These are phyloP conservation scores for Nudaria mundana DNA, from an alignment of 2,888 invertebrate species.

Conservation along the genomic window DNA sequence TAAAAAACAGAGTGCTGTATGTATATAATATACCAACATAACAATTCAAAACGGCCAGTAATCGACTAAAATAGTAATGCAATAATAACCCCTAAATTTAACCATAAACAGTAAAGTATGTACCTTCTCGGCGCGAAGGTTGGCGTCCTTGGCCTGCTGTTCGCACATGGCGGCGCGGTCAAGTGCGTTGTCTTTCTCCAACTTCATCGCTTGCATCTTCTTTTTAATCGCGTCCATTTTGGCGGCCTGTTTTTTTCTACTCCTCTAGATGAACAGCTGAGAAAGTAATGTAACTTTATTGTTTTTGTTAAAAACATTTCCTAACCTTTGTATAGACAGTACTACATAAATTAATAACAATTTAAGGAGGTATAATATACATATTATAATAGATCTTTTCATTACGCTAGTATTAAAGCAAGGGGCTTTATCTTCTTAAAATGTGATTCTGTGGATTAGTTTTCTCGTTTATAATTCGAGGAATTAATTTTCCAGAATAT, in stretches of 20 bases:
- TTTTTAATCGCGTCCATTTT: constrained; percentile 99
- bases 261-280: constrained; percentile 65
- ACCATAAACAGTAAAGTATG: constrained; percentile 31
- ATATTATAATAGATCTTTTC: no score
- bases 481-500: no score
- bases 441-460: no score
- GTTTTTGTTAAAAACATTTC: no score
- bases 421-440: no score
- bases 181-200: constrained; percentile 99
- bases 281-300: constrained; percentile 14
- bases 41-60: not conserved
- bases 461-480: no score
- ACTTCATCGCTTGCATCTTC: constrained; percentile 99
- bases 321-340: no score
- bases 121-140: constrained; percentile 92
- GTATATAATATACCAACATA: no score
- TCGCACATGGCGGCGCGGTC: constrained; percentile 99
- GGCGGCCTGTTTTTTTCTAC: constrained; percentile 78
- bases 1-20: no score
- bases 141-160: constrained; percentile 96
- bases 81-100: constrained; percentile 25
- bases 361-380: no score
- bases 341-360: no score
- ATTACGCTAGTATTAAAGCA: no score
- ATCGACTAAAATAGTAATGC: constrained; percentile 16